Evolutionary conservation across 2,113 vertebrate genomes (phyloP), one percentile per base, ranked within the genome.

Genomic region (Anolis carolinensis): DNA sequence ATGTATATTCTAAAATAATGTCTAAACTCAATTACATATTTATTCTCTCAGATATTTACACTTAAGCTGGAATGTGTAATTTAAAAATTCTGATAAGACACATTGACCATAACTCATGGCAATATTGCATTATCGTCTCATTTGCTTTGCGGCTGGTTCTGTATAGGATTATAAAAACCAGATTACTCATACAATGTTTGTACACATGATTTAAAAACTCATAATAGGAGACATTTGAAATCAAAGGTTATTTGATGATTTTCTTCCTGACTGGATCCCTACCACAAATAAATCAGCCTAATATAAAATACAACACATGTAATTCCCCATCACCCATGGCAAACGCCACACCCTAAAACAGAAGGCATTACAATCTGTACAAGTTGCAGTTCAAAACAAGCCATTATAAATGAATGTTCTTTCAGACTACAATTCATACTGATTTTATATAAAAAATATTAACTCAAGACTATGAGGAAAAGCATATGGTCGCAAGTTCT

Each of bases 261-360:
- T 81, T 84, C 72, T 93, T 83, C 83, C 83, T 75, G 92, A 72
- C 74, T 87, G 94, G 92, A 93, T 87, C 91, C 94, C 90, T 84
- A 88, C 94, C 95, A 96, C 95, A 94, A 96, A 95, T 94, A 92
- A 94, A 92, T 94, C 93, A 92, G 93, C 86, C 94, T 95, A 91
- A 92, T 95, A 86, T 94, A 88, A 94, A 95, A 96, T 92, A 91
- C 87, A 71, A 92, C 94, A 95, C 95, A 95, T 95, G 94, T 95
- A 95, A 95, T 94, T 94, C 93, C 93, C 93, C 91, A 92, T 95
- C 93, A 95, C 95, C 93, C 83, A 80, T 95, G 94, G 95, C 95
- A 96, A 95, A 92, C 96, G 96, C 95, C 96, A 96, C 95, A 96
- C 96, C 96, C 96, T 95, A 77, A 94, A 94, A 95, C 96, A 96